Evolutionary conservation across 2,888 invertebrate genomes (phyloP).

Genomic region (Drosophila stalkeri): DNA sequence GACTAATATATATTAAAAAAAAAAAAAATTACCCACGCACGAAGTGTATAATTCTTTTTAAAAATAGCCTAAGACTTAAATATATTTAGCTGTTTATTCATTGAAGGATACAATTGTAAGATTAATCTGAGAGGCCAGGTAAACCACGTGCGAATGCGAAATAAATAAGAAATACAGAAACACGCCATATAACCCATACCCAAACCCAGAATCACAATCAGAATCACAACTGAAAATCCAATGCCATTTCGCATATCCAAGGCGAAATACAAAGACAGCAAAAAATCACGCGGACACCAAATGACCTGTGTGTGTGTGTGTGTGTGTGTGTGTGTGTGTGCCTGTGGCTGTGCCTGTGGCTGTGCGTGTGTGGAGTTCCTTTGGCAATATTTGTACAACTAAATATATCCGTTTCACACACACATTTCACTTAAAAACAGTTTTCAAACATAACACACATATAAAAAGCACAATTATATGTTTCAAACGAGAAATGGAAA

Average conservation of each 20-base stretch:
- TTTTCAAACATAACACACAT: conserved; percentile 70
- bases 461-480: conserved; percentile 76
- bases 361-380: conserved; percentile 34
- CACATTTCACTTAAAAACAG: conserved; percentile 76
- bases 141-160: conserved; percentile 51
- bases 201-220: neutral
- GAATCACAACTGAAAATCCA: neutral
- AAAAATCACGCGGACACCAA: conserved; percentile 43
- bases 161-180: conserved; percentile 3
- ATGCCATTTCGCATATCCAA: conserved; percentile 19
- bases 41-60: too few relatives aligned
- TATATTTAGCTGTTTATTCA: neutral
- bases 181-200: conserved; percentile 43
- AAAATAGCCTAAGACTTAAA: neutral
- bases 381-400: conserved; percentile 25
- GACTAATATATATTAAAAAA: too few relatives aligned
- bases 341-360: neutral
- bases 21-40: too few relatives aligned
- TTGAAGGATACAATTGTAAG: neutral
- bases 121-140: neutral
- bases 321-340: neutral
- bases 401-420: conserved; percentile 41
- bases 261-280: conserved; percentile 30
- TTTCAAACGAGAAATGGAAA: conserved; percentile 68
- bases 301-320: conserved; percentile 55